Percentiles rank a stretch among this genome's conserved stretches.
Conservation (phyloP, 2,888 invertebrate species). For the Troides helena region DNA sequence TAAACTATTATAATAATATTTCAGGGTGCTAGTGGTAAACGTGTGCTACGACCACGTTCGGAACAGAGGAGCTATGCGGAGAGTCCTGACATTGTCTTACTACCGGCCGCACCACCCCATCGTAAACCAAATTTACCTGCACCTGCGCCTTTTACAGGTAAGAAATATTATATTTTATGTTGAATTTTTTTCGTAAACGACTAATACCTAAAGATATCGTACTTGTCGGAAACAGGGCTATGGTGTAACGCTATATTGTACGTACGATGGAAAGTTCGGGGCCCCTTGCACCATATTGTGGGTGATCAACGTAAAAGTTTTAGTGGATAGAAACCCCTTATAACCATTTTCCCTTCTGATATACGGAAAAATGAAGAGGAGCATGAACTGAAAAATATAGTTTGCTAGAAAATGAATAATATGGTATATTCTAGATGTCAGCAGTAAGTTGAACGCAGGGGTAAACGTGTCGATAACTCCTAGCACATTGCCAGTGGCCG, state of each 20-base stretch:
- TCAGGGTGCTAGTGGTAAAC: slow-evolving; percentile 75
- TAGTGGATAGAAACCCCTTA: too few species aligned
- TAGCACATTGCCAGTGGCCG: slow-evolving; percentile 72
- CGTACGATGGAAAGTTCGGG: too few species aligned
- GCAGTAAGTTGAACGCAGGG: slow-evolving; percentile 79
- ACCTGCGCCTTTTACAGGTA: slow-evolving; percentile 63
- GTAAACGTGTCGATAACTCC: slow-evolving; percentile 77
- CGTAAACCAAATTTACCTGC: slow-evolving; percentile 56
- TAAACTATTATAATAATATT: neutral
- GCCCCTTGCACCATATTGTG: too few species aligned
- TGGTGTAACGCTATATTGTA: too few species aligned
- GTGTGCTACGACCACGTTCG: slow-evolving; percentile 90
- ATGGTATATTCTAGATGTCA: slow-evolving; percentile 55
- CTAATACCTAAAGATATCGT: too few species aligned
- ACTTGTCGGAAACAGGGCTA: too few species aligned
- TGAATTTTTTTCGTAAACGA: too few species aligned
- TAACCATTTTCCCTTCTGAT: too few species aligned
- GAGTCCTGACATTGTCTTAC: slow-evolving; percentile 85
- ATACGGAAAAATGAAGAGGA: too few species aligned
- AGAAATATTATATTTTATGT: neutral
- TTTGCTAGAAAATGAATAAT: too few species aligned
- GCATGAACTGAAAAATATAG: too few species aligned
- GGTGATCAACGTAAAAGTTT: too few species aligned
- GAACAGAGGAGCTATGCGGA: slow-evolving; percentile 93
- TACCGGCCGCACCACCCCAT: slow-evolving; percentile 80